Conservation (phyloP, 2,888 invertebrate genomes). For the Agriopis marginaria region DNA sequence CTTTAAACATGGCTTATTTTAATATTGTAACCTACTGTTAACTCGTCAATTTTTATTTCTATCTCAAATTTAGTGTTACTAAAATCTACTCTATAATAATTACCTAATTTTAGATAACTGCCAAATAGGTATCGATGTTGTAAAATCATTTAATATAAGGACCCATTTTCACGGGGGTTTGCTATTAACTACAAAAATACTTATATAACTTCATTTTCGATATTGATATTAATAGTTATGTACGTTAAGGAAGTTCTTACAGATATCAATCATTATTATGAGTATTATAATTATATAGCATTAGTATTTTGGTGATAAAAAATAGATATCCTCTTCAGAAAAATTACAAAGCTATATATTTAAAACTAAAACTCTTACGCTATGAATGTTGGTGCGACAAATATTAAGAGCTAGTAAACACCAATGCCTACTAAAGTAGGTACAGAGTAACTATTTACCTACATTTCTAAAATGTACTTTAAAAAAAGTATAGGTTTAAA, state of each 20-base stretch:
- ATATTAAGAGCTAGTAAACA: conserved; percentile 3
- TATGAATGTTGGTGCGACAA: conserved; percentile 25
- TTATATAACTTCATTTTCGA: conserved; percentile 44
- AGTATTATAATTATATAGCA: conserved; percentile 42
- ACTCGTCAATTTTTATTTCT: conserved; percentile 75
- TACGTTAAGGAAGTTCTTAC: conserved; percentile 59
- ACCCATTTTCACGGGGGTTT: conserved; percentile 34
- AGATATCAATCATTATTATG: conserved; percentile 70
- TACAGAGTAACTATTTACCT: conserved; percentile 4
- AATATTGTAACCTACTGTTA: conserved; percentile 34
- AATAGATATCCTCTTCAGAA: conserved; percentile 25
- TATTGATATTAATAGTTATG: conserved; percentile 47
- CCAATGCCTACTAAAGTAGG: conserved; percentile 11
- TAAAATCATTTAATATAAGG: conserved; percentile 61
- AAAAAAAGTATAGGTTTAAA: neutral
- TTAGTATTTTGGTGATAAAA: conserved; percentile 57
- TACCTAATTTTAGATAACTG: conserved; percentile 76
- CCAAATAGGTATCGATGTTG: conserved; percentile 83
- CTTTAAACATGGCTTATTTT: conserved; percentile 13
- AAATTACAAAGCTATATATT: conserved; percentile 11
- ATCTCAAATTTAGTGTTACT: conserved; percentile 60
- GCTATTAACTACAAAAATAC: conserved; percentile 37
- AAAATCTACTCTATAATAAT: conserved; percentile 56
- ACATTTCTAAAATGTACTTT: conserved; percentile 26
- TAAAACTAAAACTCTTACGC: neutral